Conservation (phyloP, 1,140 invertebrate species). For the Drosophila rhopaloa region DNA sequence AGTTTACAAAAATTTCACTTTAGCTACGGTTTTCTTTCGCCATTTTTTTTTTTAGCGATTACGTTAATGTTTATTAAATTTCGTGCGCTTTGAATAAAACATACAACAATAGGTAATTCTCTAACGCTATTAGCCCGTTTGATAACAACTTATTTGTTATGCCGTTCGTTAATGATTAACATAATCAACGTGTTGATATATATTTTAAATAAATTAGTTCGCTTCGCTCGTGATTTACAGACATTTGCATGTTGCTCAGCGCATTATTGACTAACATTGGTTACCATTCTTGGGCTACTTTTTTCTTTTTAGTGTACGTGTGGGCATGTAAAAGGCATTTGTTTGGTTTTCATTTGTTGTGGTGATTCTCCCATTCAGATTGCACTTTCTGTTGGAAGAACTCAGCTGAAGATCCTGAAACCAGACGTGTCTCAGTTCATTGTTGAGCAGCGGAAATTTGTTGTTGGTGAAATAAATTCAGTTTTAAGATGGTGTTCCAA, state of each 20-base stretch:
- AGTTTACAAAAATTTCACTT: constrained; percentile 79
- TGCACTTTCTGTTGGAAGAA: constrained; percentile 62
- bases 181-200: constrained; percentile 71
- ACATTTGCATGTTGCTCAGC: constrained; percentile 14
- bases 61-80: constrained; percentile 49
- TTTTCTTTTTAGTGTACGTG: constrained; percentile 67
- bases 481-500: constrained; percentile 34
- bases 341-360: constrained; percentile 63
- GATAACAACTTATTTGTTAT: constrained; percentile 68
- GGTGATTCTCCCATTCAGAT: constrained; percentile 15
- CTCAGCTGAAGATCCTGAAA: constrained; percentile 71
- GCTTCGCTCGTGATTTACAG: constrained; percentile 34
- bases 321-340: constrained; percentile 83
- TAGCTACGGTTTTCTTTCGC: constrained; percentile 53
- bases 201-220: constrained; percentile 38
- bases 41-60: constrained; percentile 31
- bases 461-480: constrained; percentile 42
- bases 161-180: constrained; percentile 62
- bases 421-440: constrained; percentile 28
- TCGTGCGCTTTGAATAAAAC: constrained; percentile 76
- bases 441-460: constrained; percentile 36
- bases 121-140: constrained; percentile 19
- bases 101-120: constrained; percentile 71
- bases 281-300: constrained; percentile 25
- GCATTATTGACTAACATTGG: constrained; percentile 49